Evolutionary conservation across 1,140 invertebrate genomes (phyloP), one percentile per base, ranked within the genome.

Genomic region (Gryllus bimaculatus): DNA sequence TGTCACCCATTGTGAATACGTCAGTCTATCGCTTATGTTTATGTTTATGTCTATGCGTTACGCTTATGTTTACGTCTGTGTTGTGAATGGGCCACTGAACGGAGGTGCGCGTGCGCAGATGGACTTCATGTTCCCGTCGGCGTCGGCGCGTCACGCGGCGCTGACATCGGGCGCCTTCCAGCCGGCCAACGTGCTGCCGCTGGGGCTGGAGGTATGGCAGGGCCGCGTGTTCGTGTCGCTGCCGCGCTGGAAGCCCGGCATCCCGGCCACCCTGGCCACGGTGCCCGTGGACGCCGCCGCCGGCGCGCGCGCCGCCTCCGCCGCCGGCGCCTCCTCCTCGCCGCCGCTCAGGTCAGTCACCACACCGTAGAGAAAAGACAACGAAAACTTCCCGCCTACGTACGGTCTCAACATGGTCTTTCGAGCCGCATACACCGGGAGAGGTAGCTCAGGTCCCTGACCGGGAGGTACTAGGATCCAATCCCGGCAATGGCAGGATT

Each of bases 211-310:
- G 73, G 86, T 90, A 49, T 94, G 92, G 92, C 88, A 89, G 79
- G 90, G 94, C 84, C 94, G 93, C 87, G 82, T 94, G 74, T 94
- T 95, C 83, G 86, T 94, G 77, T 94, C 93, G 6, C 88, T 93
- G 8, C 92, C 92, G 0, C 90, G 91, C 85, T 94, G 92, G 92
- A 93, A 92, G 83, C 88, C 88, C 20, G 93, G 92, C 8, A 90
- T 93, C 2, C 90, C 90, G 2, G 89, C 92, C 8, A 90, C 91
- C n/a, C 85, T 94, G 13, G 93, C 93, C 84, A 92, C 91, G 82
- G 85, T 94, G 13, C 48, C 75, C 6, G 21, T 21, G 15, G 47
- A 74, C 47, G 18, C 78, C 7, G 15, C 54, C 0, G 88, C 18
- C 86, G 90, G 12, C 10, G 47, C 6, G 2, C 54, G 18, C 18